Conservation (phyloP, 2,797 vertebrate species). For the Smutsia temminckii region DNA sequence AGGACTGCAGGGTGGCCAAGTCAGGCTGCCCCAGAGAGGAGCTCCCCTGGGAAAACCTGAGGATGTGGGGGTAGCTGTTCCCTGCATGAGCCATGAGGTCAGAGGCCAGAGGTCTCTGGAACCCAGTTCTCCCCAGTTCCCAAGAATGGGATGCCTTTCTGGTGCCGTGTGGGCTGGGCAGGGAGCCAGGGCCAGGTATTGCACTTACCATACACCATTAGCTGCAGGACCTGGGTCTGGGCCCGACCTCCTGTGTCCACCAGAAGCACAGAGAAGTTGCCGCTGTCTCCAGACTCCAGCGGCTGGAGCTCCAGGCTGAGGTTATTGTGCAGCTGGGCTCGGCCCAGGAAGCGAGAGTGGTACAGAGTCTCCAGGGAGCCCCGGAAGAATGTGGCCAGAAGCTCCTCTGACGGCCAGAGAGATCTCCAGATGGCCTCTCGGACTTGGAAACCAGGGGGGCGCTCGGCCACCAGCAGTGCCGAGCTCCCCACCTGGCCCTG, state of each 20-base stretch:
- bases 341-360: slow-evolving; percentile 78
- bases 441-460: slow-evolving; percentile 62
- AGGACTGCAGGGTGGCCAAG: background rate
- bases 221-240: slow-evolving; percentile 55
- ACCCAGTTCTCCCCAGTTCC: background rate
- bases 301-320: slow-evolving; percentile 77
- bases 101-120: background rate
- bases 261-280: slow-evolving; percentile 77
- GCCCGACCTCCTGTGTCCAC: slow-evolving; percentile 71
- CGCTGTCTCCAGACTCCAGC: slow-evolving; percentile 66
- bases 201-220: slow-evolving; percentile 79
- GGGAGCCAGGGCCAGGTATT: background rate
- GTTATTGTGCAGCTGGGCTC: slow-evolving; percentile 74
- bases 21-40: background rate
- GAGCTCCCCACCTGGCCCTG: slow-evolving; percentile 67
- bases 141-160: background rate
- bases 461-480: slow-evolving; percentile 9
- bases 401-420: slow-evolving; percentile 72
- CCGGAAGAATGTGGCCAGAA: slow-evolving; percentile 78
- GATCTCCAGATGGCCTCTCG: slow-evolving; percentile 80
- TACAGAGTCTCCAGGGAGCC: slow-evolving; percentile 73
- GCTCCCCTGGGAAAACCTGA: background rate
- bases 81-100: background rate
- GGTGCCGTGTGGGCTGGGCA: background rate
- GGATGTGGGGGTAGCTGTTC: background rate